These are phyloP conservation scores for Bufotes viridis DNA, from an alignment of 2,797 vertebrate species.

Conservation along the genomic window DNA sequence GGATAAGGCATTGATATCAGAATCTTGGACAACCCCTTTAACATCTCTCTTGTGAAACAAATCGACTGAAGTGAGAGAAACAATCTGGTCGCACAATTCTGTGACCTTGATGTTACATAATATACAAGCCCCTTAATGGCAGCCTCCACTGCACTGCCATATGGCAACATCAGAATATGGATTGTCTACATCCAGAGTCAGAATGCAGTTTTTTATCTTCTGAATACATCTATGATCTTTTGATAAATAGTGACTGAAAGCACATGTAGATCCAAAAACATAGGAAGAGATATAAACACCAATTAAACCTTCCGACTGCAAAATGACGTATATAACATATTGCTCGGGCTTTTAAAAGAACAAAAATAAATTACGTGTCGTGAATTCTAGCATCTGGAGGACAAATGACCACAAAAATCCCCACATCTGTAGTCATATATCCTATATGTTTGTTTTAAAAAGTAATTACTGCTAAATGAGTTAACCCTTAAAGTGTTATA, in stretches of 20 bases:
- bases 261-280: background rate
- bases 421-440: background rate
- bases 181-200: background rate
- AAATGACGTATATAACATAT: background rate
- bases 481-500: background rate
- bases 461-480: background rate
- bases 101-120: background rate
- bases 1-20: no score
- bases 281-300: conserved; percentile 20
- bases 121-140: background rate
- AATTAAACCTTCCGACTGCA: background rate
- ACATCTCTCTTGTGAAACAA: no score
- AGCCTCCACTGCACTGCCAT: background rate
- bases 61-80: background rate
- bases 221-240: background rate
- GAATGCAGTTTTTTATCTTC: background rate
- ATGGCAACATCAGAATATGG: background rate
- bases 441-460: conserved; percentile 4
- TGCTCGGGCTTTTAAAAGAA: background rate
- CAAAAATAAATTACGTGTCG: background rate
- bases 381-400: conserved; percentile 7
- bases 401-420: background rate
- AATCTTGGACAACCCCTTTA: no score
- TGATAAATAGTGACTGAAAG: background rate
- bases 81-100: background rate